Evolutionary conservation across 2,888 invertebrate genomes (phyloP).

Genomic region (Andricus curvator): DNA sequence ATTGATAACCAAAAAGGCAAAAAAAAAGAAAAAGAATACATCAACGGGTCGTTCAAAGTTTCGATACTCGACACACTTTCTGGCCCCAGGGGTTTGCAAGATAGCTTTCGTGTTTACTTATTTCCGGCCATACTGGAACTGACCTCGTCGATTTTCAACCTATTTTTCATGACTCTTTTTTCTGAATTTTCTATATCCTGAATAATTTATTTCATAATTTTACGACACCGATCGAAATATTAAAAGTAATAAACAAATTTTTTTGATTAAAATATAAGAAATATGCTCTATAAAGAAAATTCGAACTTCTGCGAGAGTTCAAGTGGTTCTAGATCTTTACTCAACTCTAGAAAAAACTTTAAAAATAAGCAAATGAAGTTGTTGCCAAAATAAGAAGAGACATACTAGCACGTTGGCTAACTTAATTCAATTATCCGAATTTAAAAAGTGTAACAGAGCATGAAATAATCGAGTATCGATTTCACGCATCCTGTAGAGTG

Average conservation of each 20-base stretch:
- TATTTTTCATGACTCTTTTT: neutral
- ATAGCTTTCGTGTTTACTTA: neutral
- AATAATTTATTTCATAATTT: no score
- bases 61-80: neutral
- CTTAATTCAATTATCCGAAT: slow-evolving; percentile 8
- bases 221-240: no score
- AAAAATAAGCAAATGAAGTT: no score
- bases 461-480: neutral
- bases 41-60: neutral
- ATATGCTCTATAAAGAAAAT: no score
- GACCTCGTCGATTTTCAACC: slow-evolving; percentile 3
- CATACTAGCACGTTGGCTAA: no score
- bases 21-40: neutral
- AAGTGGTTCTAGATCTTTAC: no score
- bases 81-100: neutral
- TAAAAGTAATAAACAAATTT: no score
- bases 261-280: no score
- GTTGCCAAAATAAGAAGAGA: no score
- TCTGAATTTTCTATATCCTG: no score
- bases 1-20: neutral
- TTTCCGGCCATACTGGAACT: neutral
- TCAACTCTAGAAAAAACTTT: no score
- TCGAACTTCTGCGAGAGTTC: no score
- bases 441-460: neutral
- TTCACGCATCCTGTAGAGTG: slow-evolving; percentile 9